phyloP scores from a whole-genome alignment of 2,113 vertebrate genomes.

The Rhynchopsitta pachyrhyncha region DNA sequence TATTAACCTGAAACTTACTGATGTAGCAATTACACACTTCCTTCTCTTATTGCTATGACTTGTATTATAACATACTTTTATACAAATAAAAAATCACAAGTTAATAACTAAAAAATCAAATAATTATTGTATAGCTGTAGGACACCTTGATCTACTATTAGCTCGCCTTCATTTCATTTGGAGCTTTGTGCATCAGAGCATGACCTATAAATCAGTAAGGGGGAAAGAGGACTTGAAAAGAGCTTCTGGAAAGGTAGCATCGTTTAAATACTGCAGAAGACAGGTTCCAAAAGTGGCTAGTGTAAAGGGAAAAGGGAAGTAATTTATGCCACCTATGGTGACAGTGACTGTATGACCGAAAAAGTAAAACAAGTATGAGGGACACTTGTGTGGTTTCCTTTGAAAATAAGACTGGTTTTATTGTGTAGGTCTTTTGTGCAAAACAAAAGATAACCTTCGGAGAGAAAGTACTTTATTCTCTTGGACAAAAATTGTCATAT shows the following conservation, averaged over 20 bases:
- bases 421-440: background rate
- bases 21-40: background rate
- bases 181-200: background rate
- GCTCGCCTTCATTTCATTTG: background rate
- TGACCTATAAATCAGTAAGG: background rate
- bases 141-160: background rate
- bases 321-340: background rate
- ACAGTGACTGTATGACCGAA: background rate
- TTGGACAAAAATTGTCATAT: background rate
- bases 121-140: background rate
- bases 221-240: background rate
- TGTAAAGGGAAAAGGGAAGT: background rate
- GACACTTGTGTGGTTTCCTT: background rate
- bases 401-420: background rate
- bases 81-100: background rate
- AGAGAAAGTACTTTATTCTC: background rate
- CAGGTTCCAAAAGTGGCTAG: background rate
- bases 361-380: background rate
- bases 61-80: background rate
- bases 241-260: background rate
- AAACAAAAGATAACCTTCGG: background rate
- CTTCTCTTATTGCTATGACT: background rate
- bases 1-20: background rate
- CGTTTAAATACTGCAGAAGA: slow-evolving; percentile 24
- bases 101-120: background rate